These are phyloP conservation scores for Pagrus major DNA, from an alignment of 2,113 vertebrate genomes.

Conservation along the genomic window DNA sequence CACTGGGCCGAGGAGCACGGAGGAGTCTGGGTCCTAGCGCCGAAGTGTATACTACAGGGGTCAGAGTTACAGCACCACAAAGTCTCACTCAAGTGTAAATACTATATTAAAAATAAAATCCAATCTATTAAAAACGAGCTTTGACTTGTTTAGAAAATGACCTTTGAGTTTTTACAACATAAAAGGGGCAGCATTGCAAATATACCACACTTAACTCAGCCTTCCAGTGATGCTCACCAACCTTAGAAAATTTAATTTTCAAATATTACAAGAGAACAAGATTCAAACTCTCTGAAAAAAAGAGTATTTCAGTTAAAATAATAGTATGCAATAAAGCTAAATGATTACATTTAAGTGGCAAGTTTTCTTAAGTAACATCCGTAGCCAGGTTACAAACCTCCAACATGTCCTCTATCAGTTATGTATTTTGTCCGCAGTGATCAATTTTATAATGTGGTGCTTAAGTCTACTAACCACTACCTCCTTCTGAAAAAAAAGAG, in stretches of 20 bases:
- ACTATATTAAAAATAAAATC: background rate
- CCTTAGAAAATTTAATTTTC: background rate
- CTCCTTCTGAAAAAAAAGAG: background rate
- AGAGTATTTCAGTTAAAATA: background rate
- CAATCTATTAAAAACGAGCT: background rate
- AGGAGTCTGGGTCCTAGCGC: constrained; percentile 75
- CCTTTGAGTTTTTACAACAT: background rate
- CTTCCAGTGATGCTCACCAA: background rate
- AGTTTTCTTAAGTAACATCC: background rate
- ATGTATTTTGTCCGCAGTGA: background rate
- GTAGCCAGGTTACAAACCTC: background rate
- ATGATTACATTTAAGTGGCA: background rate
- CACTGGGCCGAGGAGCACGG: constrained; percentile 22
- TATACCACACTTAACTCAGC: background rate
- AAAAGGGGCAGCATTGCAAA: background rate
- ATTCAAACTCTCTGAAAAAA: background rate
- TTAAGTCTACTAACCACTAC: background rate
- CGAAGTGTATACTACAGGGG: background rate
- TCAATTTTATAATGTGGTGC: background rate
- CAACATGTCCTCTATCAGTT: background rate
- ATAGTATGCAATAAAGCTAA: background rate
- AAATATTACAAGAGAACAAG: background rate
- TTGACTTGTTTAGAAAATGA: background rate
- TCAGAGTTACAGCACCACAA: background rate
- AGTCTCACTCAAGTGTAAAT: background rate